phyloP scores from a whole-genome alignment of 2,113 vertebrate genomes.

The Columba livia region DNA sequence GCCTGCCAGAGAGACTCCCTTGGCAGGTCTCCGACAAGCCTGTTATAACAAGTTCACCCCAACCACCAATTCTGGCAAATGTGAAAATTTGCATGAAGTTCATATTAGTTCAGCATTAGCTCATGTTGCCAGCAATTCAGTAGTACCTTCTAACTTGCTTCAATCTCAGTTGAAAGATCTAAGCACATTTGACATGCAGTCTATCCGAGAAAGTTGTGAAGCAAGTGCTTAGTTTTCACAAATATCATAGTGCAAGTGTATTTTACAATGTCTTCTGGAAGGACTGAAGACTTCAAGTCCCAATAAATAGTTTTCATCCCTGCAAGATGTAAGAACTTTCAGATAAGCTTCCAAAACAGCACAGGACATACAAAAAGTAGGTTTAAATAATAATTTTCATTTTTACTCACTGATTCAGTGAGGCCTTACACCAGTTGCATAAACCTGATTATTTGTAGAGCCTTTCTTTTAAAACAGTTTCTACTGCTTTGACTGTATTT shows the following conservation, averaged over 20 bases:
- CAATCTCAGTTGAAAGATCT: background rate
- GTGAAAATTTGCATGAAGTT: background rate
- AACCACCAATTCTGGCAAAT: background rate
- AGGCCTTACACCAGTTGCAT: background rate
- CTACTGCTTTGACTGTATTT: background rate
- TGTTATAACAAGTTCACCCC: conserved; percentile 5
- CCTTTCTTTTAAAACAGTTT: background rate
- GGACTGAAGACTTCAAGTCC: background rate
- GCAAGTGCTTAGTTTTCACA: background rate
- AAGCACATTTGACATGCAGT: background rate
- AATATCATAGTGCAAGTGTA: background rate
- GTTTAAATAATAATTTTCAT: background rate
- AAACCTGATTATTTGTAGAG: background rate
- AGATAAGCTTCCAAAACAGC: background rate
- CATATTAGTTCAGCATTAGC: conserved; percentile 39
- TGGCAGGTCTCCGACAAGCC: background rate
- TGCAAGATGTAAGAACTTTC: background rate
- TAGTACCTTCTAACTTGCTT: background rate
- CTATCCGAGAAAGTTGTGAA: background rate
- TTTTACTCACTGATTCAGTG: background rate
- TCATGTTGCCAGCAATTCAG: conserved; percentile 1
- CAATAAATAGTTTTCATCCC: background rate
- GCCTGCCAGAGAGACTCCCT: conserved; percentile 25
- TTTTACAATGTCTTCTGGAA: background rate
- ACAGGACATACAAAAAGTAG: background rate